Evolutionary conservation across 2,797 vertebrate genomes (phyloP), one percentile per base, ranked within the genome.

Genomic region (Loris lydekkerianus): DNA sequence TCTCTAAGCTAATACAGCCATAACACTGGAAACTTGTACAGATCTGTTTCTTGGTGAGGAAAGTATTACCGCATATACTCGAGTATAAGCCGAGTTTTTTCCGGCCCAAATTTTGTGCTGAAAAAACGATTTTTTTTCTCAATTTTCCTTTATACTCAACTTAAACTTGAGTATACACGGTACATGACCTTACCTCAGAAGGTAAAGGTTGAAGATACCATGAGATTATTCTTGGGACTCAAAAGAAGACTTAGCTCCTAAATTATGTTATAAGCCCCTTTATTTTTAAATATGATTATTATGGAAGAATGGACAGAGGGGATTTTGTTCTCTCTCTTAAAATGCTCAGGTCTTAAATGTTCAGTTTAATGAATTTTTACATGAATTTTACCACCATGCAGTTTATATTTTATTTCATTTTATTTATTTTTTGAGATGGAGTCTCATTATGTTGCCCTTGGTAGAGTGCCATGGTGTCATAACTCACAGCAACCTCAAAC

Each of bases 241-340:
- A 81, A 65, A 65, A 96, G 84, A 87, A 93, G 0, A 73, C 27
- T 91, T 96, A 40, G 13, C 1, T 31, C 25, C n/a, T 73, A 94
- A 46, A 37, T 84, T 91, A 80, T 60, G 87, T 90, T 85, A 84
- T 86, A 82, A 89, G 29, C 10, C 17, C 17, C 40, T 94, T 65
- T 80, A 56, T 89, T 82, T 90, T 77, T 67, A n/a, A 91, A 67
- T 75, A n/a, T 93, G 27, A 93, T 84, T 72, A 40, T 27, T 96
- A 17, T 72, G 73, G 69, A 94, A 90, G 29, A 34, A 67, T 89
- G 20, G 49, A 49, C 18, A 90, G 40, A 89, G 23, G 23, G 29
- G 15, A 67, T 86, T 89, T 86, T 96, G 34, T 86, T 87, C 37
- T 75, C 31, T 70, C 76, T 91, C 23, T 93, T 63, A 69, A 89